Base-by-base conservation (phyloP, 2,113 vertebrate species). In the Microtus richardsoni region DNA sequence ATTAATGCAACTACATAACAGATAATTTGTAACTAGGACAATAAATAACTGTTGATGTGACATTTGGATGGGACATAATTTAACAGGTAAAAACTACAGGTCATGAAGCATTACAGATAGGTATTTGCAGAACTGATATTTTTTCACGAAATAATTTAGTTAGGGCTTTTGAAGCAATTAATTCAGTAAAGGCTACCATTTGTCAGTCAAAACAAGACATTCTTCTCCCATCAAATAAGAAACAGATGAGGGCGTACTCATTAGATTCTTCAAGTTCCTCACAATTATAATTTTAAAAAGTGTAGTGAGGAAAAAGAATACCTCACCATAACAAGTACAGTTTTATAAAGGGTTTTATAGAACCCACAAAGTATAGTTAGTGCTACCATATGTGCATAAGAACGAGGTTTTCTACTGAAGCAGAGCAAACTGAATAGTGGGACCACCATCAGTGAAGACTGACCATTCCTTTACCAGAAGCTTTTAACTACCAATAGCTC, bases 131-230 rank as follows among this genome's bases (percentile, higher is more conserved):
- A 95, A 49, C 52, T 70, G 33, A 52, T 60, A 88, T 98, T 97
- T 98, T 49, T 97, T 96, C 58, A 49, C 71, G 96, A 97, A 98
- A 97, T 96, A 97, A 95, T 97, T 97, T 96, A 89, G 41, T 97
- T 96, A 89, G 41, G 44, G 87, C 14, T 44, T 97, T 92, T 93
- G 97, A 96, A 98, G 95, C 96, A 97, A 98, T 98, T 98, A 98
- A 98, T 98, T 98, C 88, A 98, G 98, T 98, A 94, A 94, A 97
- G 44, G 30, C 74, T 95, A 66, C 68, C 75, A 93, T 98, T 97
- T 98, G 91, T 98, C 94, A 97, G 68, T 79, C 28, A 85, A 96
- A 98, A 85, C 22, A 66, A 91, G 93, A 77, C 13, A 22, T 95
- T 91, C 95, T 92, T 98, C 89, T 62, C 96, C 85, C 36, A 95